Evolutionary conservation across 2,113 vertebrate genomes (phyloP).

Genomic region (Apodemus sylvaticus): DNA sequence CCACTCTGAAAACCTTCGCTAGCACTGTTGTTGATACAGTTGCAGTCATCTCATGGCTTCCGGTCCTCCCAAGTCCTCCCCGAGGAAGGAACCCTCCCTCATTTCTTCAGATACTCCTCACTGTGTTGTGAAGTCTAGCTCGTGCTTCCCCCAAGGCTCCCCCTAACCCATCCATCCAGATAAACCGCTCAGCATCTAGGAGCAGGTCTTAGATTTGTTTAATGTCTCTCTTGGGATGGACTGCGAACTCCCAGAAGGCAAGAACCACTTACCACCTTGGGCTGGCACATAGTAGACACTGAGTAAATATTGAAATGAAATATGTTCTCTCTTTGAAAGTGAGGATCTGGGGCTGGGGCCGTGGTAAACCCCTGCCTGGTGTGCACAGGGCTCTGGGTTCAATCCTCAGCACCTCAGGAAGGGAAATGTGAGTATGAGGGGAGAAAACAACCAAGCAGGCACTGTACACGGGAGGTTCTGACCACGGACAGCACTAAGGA

Average conservation of each 20-base stretch:
- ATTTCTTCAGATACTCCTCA: neutral
- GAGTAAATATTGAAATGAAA: neutral
- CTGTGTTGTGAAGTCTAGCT: neutral
- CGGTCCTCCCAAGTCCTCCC: neutral
- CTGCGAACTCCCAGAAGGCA: neutral
- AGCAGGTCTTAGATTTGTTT: neutral
- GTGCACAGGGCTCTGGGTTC: neutral
- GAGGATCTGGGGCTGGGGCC: neutral
- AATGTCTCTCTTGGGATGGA: neutral
- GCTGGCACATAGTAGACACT: neutral
- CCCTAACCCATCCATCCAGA: neutral
- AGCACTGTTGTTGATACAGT: neutral
- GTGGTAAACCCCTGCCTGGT: too few relatives aligned
- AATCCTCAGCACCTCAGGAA: neutral
- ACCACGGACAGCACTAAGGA: neutral
- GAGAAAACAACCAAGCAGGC: neutral
- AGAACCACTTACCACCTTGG: neutral
- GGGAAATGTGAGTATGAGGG: neutral
- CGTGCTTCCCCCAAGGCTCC: neutral
- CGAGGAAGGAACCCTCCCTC: neutral
- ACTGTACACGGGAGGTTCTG: neutral
- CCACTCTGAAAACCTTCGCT: neutral
- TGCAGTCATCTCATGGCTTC: neutral
- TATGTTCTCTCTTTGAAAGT: neutral
- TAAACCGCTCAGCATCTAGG: neutral